Evolutionary conservation across 2,888 invertebrate species (phyloP).

Genomic region (Heterodera filipjevi): DNA sequence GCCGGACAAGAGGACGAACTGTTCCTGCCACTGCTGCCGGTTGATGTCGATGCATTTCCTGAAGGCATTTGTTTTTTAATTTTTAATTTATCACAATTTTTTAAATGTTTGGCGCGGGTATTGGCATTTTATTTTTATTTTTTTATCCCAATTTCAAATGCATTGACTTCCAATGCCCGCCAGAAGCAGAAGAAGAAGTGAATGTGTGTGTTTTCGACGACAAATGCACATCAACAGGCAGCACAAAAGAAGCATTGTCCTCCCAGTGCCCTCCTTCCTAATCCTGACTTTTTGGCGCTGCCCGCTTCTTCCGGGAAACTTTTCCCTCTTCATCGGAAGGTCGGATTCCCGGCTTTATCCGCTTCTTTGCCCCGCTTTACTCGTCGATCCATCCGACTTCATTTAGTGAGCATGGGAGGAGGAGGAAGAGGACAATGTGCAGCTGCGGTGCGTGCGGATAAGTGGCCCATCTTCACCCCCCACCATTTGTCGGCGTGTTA

Average conservation of each 20-base stretch:
- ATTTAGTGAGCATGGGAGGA: not conserved
- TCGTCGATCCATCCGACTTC: not conserved
- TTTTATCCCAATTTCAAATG: not conserved
- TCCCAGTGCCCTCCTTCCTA: not conserved
- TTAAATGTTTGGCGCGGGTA: too few species aligned
- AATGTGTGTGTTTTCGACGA: not conserved
- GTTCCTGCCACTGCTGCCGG: not conserved
- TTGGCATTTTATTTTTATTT: not conserved
- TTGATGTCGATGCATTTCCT: constrained; percentile 8
- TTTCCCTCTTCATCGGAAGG: not conserved
- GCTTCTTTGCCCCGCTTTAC: too few species aligned
- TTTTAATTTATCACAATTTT: too few species aligned
- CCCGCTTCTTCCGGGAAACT: not conserved
- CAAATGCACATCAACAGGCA: not conserved
- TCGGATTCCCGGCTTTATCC: not conserved
- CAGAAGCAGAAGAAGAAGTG: not conserved
- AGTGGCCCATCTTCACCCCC: constrained; percentile 4
- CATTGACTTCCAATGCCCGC: not conserved
- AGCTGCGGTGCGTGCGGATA: not conserved
- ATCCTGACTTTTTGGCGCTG: not conserved
- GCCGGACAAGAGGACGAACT: constrained; percentile 40
- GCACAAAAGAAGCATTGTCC: not conserved
- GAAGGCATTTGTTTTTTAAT: too few species aligned
- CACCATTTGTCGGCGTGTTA: too few species aligned
- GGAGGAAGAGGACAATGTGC: not conserved